Evolutionary conservation across 2,113 vertebrate species (phyloP).

Genomic region (Taurulus bubalis): DNA sequence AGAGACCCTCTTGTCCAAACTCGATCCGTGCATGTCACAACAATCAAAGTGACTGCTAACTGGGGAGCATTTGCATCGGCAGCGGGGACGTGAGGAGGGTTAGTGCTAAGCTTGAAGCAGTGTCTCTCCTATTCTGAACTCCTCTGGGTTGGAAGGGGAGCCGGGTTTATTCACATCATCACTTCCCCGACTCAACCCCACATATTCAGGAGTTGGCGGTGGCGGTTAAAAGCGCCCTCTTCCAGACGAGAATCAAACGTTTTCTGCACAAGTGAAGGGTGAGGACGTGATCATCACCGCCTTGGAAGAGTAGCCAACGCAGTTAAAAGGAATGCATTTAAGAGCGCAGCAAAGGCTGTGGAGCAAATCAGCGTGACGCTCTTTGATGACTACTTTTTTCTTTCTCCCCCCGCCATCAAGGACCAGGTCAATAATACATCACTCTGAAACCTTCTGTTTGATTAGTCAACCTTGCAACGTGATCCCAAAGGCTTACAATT

Average conservation of each 20-base stretch:
- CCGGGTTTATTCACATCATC: slow-evolving; percentile 22
- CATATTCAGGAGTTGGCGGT: slow-evolving; percentile 16
- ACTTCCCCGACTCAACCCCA: background rate
- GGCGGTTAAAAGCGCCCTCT: slow-evolving; percentile 5
- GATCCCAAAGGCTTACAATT: slow-evolving; percentile 53
- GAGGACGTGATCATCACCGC: slow-evolving; percentile 40
- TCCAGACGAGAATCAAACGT: slow-evolving; percentile 1
- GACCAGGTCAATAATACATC: slow-evolving; percentile 70
- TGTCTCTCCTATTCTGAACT: background rate
- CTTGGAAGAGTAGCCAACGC: slow-evolving; percentile 26
- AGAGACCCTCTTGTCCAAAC: slow-evolving; percentile 54
- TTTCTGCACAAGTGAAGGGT: slow-evolving; percentile 9
- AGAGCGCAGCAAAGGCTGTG: slow-evolving; percentile 23
- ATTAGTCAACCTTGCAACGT: slow-evolving; percentile 56
- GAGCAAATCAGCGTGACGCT: slow-evolving; percentile 52
- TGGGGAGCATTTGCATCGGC: slow-evolving; percentile 41
- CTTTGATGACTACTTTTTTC: slow-evolving; percentile 51
- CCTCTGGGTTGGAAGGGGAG: slow-evolving; percentile 4
- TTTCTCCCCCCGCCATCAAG: slow-evolving; percentile 19
- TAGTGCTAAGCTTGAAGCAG: slow-evolving; percentile 13
- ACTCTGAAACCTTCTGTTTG: slow-evolving; percentile 51
- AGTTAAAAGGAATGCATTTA: slow-evolving; percentile 60
- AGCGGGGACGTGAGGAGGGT: slow-evolving; percentile 11
- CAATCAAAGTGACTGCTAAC: slow-evolving; percentile 46
- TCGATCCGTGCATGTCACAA: slow-evolving; percentile 59